Evolutionary conservation across 1,140 invertebrate genomes (phyloP).

Genomic region (Lordiphosa mommai): DNA sequence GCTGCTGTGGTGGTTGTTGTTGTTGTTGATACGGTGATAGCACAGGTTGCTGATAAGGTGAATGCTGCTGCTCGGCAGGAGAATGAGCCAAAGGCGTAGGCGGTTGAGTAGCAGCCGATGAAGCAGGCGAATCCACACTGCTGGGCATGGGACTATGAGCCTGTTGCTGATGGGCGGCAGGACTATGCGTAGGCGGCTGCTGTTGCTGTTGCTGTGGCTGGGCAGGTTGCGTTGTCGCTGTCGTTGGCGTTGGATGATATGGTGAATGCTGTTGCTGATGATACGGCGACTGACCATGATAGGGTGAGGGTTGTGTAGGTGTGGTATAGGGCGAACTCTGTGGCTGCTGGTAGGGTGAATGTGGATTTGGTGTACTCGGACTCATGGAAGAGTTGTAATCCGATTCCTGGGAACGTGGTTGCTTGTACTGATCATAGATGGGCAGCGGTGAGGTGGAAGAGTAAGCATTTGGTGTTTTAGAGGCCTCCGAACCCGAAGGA

Average conservation of each 20-base stretch:
- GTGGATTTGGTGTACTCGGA: constrained; percentile 78
- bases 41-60: constrained; percentile 71
- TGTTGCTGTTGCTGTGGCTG: constrained; percentile 41
- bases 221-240: constrained; percentile 27
- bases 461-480: constrained; percentile 67
- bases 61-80: constrained; percentile 69
- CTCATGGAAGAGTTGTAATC: constrained; percentile 79
- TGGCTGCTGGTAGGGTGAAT: constrained; percentile 76
- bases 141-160: constrained; percentile 63
- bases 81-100: constrained; percentile 64
- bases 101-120: constrained; percentile 68
- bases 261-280: constrained; percentile 68
- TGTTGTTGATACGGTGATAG: constrained; percentile 68
- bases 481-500: constrained; percentile 70
- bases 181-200: constrained; percentile 48
- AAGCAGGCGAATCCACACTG: constrained; percentile 67
- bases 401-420: constrained; percentile 76
- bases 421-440: constrained; percentile 81
- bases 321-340: constrained; percentile 80
- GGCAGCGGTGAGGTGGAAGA: constrained; percentile 75
- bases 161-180: constrained; percentile 55
- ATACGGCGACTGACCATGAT: constrained; percentile 80
- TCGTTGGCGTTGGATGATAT: constrained; percentile 53
- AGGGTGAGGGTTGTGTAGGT: constrained; percentile 72
- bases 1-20: constrained; percentile 31